Evolutionary conservation across 1,140 invertebrate genomes (phyloP), one percentile per base, ranked within the genome.

Genomic region (Trichonephila inaurata): DNA sequence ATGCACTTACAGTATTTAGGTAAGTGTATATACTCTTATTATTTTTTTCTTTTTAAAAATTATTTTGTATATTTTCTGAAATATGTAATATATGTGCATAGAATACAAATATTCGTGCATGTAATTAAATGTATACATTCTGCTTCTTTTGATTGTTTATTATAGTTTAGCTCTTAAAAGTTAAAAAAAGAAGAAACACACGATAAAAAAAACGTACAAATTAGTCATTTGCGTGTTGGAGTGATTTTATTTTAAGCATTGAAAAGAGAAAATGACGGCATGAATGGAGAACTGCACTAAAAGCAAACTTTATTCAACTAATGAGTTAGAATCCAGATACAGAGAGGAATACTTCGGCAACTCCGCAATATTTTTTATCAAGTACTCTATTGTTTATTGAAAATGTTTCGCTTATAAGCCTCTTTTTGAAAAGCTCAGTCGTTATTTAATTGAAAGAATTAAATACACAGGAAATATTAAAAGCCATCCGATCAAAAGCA

Each of bases 401-500:
- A 40, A 14, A 7, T 40, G 33, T 40, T 77, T 77, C 72, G 6
- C 24, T 77, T 4, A 33, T 28, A 77, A 77, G 28, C 28, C 18
- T 69, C 21, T 21, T 33, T 77, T 77, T 40, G 24, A 77, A 77
- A 18, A 33, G 28, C 28, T 28, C 28, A 7, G 24, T 40, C 66
- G 24, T 77, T 40, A 77, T 77, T 77, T 77, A 77, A 77, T 77
- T 77, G 72, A 77, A 19, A 14, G 72, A 77, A 40, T 77, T 77
- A 77, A 77, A 77, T 77, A 14, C 33, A 33, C 33, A 33, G 72
- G 72, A 77, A 77, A 77, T 77, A 77, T 77, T 77, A 77, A 77
- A 77, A 28, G 18, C 72, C 28, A 18, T 77, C 72, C 72, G 72
- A 77, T 77, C 72, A 40, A 40, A 77, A 28, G 72, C 72, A 77